Conservation (phyloP, 2,888 invertebrate species). For the Volucella inanis region DNA sequence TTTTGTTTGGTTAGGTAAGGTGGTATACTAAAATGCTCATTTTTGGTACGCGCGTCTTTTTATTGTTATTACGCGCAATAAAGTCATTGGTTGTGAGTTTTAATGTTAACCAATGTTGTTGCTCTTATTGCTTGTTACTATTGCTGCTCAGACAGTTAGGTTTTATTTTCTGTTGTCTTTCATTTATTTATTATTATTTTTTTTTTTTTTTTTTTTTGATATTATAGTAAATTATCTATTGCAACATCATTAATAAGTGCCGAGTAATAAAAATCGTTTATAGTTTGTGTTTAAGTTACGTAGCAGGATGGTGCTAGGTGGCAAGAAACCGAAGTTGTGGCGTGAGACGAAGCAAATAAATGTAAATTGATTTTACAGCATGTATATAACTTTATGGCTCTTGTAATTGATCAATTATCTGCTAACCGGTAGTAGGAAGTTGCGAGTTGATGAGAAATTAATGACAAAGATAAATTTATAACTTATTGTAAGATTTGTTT, state of each 20-base stretch:
- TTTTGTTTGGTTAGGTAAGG: conserved; percentile 5
- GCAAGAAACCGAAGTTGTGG: not conserved
- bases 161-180: conserved; percentile 11
- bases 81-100: conserved; percentile 59
- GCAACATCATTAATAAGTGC: conserved; percentile 38
- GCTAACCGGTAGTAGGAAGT: not conserved
- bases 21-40: conserved; percentile 58
- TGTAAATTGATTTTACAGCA: conserved; percentile 17
- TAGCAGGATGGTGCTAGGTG: conserved; percentile 3
- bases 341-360: not conserved
- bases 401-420: conserved; percentile 14
- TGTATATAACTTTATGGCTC: conserved; percentile 18
- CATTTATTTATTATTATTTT: too few relatives aligned
- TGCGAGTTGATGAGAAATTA: not conserved
- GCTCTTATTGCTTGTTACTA: not conserved
- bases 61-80: conserved; percentile 61
- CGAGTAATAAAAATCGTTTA: conserved; percentile 38
- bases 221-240: conserved; percentile 53
- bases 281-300: conserved; percentile 31
- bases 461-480: not conserved
- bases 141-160: conserved; percentile 10
- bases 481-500: not conserved
- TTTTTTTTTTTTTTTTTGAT: conserved; percentile 22
- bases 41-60: conserved; percentile 58
- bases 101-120: conserved; percentile 43